Evolutionary conservation across 2,113 vertebrate species (phyloP), one percentile per base, ranked within the genome.

Genomic region (Tapirus terrestris): DNA sequence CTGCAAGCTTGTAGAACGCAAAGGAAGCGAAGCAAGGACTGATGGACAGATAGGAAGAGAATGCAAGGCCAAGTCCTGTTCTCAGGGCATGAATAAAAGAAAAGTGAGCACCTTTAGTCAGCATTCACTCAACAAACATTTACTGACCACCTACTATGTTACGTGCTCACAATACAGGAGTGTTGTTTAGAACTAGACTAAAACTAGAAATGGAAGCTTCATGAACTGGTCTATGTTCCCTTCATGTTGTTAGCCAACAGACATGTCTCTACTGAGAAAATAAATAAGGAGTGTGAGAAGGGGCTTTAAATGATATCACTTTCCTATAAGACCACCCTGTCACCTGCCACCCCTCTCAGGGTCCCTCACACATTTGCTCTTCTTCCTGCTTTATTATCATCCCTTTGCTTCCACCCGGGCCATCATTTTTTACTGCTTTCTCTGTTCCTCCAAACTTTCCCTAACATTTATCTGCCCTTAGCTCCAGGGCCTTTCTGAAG

Each of bases 321-420:
- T 21, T 13, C 31, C 63, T 31, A 0, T 16, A 23, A 93, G 48
- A 12, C 48, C 16, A 0, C 21, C 17, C 70, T 25, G 61, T 20
- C 2, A 5, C 20, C 33, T 1, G 1, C 39, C 5, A 0, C 6
- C 18, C 0, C 14, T 4, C 33, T 4, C 1, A 0, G 45, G 3
- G 3, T 6, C 4, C 60, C n/a, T 13, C 0, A 0, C 1, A 7
- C 8, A 9, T 3, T 3, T 0, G 33, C 27, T 21, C 7, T 29
- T 25, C 67, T 56, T 53, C 83, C 2, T 0, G 7, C 45, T 60
- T 58, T 39, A 65, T 83, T 43, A 58, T 43, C 16, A 79, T 17
- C 36, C 48, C 56, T 80, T 33, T 14, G 48, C 56, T 39, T 70
- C 63, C 1, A 5, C 16, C 48, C 10, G 21, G 0, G 63, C 79